Evolutionary conservation across 2,113 vertebrate species (phyloP), one percentile per base, ranked within the genome.

Genomic region (Sphaerodactylus townsendi): DNA sequence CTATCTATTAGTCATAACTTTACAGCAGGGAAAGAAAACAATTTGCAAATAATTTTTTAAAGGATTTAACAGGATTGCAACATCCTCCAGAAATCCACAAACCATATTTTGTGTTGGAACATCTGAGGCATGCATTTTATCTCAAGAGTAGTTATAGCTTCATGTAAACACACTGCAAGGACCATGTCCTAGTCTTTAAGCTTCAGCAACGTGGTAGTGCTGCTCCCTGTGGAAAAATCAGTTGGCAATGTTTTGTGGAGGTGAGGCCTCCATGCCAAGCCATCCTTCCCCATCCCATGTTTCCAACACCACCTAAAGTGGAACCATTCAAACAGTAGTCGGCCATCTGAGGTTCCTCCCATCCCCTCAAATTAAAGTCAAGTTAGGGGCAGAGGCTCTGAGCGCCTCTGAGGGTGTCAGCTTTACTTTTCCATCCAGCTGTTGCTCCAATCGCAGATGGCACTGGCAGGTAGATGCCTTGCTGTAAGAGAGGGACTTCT

Each of bases 401-500:
- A 80, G 46, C 73, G 88, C 90, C 23, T 88, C 72, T 14, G 90
- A 83, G 11, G 3, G 84, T 39, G 59, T 90, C 1, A 69, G 69
- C 64, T 41, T 83, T 77, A 86, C 53, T 79, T 89, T 87, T 69
- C 10, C 91, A 75, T 95, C 93, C 15, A 82, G 94, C 0, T 71
- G 50, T 44, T 94, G 93, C 53, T 95, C 86, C 0, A 93, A 35
- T 85, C 93, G 95, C 83, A 93, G 69, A 23, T 96, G 95, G 84
- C 94, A 96, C 48, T 66, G 93, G 89, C 95, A 97, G 41, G 96
- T 96, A 86, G 96, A 95, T 64, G 95, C 92, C 50, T 92, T 95
- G 89, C 94, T 96, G 93, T 94, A 89, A 28, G 89, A 95, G 78
- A 91, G 62, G 0, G 91, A 91, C 85, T 11, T 73, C 73, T 93